Conservation (phyloP, 1,140 invertebrate species). For the Bombus balteatus region DNA sequence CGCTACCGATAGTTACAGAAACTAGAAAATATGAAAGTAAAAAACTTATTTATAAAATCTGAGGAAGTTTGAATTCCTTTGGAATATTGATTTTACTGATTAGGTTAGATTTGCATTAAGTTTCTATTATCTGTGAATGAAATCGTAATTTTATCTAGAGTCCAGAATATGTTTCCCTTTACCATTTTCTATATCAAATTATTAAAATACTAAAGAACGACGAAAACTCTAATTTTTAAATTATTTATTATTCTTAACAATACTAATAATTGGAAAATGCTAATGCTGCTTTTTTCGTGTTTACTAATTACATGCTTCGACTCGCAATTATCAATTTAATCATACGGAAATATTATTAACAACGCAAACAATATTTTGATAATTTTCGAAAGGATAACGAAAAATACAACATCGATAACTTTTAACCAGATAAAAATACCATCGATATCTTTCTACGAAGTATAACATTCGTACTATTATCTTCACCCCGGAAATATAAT, state of each 20-base stretch:
- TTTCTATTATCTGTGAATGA: too few species aligned
- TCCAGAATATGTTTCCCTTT: too few species aligned
- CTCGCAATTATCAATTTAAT: neutral
- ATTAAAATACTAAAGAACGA: too few species aligned
- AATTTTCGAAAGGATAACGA: neutral
- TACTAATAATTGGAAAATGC: constrained; percentile 2
- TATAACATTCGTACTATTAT: neutral
- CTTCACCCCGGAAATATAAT: too few species aligned
- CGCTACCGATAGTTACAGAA: too few species aligned
- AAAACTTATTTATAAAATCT: neutral
- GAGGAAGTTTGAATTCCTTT: neutral
- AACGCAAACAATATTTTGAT: neutral
- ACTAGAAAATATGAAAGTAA: neutral
- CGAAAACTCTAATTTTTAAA: neutral
- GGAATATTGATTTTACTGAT: too few species aligned
- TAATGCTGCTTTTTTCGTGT: neutral
- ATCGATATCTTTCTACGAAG: neutral
- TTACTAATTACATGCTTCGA: neutral
- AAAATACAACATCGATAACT: neutral
- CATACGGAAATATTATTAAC: neutral
- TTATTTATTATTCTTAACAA: neutral
- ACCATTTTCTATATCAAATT: too few species aligned
- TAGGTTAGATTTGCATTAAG: too few species aligned
- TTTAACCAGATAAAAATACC: neutral
- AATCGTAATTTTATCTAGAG: too few species aligned